A percentile compares a stretch with the other conserved stretches of the same genome.
phyloP scores from a whole-genome alignment of 2,888 invertebrate species.

The Megalurothrips usitatus region DNA sequence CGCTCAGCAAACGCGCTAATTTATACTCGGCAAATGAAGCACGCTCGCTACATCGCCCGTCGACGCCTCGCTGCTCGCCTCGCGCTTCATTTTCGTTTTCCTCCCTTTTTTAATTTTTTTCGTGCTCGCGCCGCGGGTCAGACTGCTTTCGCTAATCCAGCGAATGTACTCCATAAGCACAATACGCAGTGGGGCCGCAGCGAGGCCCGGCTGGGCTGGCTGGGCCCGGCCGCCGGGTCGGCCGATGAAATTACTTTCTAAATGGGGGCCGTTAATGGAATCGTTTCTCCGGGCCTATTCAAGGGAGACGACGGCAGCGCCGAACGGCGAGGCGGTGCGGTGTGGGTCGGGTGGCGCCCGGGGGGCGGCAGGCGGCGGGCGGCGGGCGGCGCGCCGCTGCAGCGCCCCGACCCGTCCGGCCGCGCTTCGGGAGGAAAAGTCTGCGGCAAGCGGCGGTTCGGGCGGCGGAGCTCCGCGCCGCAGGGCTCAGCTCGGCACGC shows the following conservation, averaged over 20 bases:
- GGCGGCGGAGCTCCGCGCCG: too few relatives aligned
- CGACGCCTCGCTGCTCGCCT: neutral
- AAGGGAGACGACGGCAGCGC: neutral
- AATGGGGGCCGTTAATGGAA: constrained; percentile 11
- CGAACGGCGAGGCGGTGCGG: neutral
- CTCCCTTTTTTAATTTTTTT: too few relatives aligned
- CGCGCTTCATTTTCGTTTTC: constrained; percentile 6
- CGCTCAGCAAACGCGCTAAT: neutral
- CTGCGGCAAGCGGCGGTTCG: too few relatives aligned
- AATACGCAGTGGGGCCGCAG: neutral
- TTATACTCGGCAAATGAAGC: neutral
- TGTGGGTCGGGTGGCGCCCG: too few relatives aligned
- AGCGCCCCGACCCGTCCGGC: neutral
- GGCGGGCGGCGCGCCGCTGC: too few relatives aligned
- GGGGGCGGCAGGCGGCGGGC: too few relatives aligned
- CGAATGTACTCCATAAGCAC: neutral
- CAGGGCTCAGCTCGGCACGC: too few relatives aligned
- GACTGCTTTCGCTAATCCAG: neutral
- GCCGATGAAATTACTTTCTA: constrained; percentile 17
- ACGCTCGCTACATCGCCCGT: too few relatives aligned
- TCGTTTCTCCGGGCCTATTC: neutral
- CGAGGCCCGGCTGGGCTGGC: neutral
- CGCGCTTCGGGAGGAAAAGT: neutral
- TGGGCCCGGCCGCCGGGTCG: neutral
- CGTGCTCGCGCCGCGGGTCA: too few relatives aligned